A percentile compares a stretch with the other conserved stretches of the same genome.
These are phyloP conservation scores for Aquatica leii DNA, from an alignment of 2,888 invertebrate genomes.

Conservation along the genomic window DNA sequence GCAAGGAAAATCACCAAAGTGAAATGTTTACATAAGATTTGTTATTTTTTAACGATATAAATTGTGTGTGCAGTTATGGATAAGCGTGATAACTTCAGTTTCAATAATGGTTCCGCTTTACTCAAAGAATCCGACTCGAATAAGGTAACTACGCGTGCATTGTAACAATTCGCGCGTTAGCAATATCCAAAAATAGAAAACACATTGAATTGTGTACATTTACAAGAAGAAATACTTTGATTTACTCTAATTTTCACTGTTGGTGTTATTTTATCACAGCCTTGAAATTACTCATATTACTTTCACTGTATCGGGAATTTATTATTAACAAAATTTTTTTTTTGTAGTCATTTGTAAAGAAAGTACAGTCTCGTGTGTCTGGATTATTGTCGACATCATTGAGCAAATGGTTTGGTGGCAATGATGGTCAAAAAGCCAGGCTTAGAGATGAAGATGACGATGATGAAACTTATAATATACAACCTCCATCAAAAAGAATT, in stretches of 20 bases:
- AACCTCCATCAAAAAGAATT: constrained; percentile 62
- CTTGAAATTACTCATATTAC: no score
- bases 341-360: constrained; percentile 75
- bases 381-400: constrained; percentile 70
- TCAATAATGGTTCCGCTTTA: constrained; percentile 45
- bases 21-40: constrained; percentile 54
- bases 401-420: constrained; percentile 64
- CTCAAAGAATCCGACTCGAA: constrained; percentile 50
- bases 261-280: no score
- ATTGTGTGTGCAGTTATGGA: constrained; percentile 54
- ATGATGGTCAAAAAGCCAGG: constrained; percentile 39
- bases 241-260: no score
- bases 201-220: constrained; percentile 12
- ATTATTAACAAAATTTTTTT: not conserved
- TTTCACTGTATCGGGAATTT: no score
- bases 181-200: constrained; percentile 55
- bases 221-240: no score
- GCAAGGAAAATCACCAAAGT: constrained; percentile 58
- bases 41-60: constrained; percentile 47
- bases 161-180: constrained; percentile 55
- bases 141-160: constrained; percentile 54
- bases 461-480: constrained; percentile 57
- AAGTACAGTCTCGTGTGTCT: constrained; percentile 71
- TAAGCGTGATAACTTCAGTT: constrained; percentile 52
- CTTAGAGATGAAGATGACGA: constrained; percentile 49